A percentile compares a stretch with the other conserved stretches of the same genome.
phyloP scores from a whole-genome alignment of 2,113 vertebrate species.

The Camarhynchus parvulus region DNA sequence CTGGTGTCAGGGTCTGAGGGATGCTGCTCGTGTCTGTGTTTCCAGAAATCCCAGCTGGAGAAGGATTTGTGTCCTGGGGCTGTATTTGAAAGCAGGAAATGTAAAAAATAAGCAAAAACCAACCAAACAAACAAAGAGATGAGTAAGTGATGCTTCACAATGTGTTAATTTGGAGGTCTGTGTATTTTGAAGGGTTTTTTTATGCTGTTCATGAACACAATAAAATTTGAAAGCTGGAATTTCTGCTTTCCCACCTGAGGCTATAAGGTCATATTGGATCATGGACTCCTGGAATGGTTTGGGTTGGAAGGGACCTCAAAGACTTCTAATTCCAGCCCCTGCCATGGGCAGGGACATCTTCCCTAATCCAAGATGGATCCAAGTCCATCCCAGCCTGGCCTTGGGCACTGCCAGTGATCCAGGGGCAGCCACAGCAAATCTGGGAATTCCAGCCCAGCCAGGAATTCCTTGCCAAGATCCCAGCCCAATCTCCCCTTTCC shows the following conservation, averaged over 20 bases:
- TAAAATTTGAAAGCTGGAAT: not conserved
- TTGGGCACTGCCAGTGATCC: not conserved
- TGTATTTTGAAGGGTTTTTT: not conserved
- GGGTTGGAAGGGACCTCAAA: not conserved
- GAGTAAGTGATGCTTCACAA: not conserved
- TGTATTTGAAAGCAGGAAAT: not conserved
- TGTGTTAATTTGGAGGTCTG: not conserved
- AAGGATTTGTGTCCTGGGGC: not conserved
- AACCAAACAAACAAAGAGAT: not conserved
- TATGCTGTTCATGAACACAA: not conserved
- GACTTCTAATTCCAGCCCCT: fast-evolving
- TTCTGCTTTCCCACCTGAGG: not conserved
- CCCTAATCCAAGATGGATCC: fast-evolving
- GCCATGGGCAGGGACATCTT: not conserved
- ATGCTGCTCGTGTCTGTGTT: not conserved
- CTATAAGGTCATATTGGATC: not conserved
- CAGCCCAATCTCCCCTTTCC: fast-evolving
- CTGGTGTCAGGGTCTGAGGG: not conserved
- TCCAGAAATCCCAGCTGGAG: not conserved
- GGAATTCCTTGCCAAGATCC: not conserved
- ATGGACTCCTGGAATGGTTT: not conserved
- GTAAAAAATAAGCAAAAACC: not conserved
- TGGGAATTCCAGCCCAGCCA: not conserved
- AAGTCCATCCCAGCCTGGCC: not conserved
- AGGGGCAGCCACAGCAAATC: not conserved